Evolutionary conservation across 2,797 vertebrate species (phyloP), one percentile per base, ranked within the genome.

Genomic region (Perodicticus potto): DNA sequence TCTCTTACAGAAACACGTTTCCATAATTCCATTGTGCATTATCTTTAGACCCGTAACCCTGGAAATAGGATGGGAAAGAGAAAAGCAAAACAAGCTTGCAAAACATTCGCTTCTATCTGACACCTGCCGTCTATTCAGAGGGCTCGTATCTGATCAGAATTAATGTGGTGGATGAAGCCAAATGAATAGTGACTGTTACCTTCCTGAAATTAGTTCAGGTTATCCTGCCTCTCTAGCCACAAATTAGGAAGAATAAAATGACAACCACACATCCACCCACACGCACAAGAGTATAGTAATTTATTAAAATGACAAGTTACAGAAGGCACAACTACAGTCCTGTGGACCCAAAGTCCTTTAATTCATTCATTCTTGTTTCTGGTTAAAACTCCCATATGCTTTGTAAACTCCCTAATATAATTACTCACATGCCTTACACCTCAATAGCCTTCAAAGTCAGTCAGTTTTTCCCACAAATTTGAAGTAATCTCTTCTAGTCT

Each of bases 61-160:
- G 83, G 80, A 97, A 98, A 88, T 85, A 93, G 43, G 72, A 82
- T 0, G 17, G 80, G 72, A 89, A 96, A 86, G 65, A 96, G 94
- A 93, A 98, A 95, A 98, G 96, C 90, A 96, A 98, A 96, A 94
- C 96, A 97, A 94, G 96, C 94, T 94, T 81, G 86, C 45, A 83
- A 96, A 97, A 95, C 89, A 65, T 61, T 92, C 87, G 6, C 95
- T 96, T 96, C 97, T 91, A 73, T 96, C 97, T 96, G 94, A 97
- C 95, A 97, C 96, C 97, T 96, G 97, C 97, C 93, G 83, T 94
- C 95, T 97, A 82, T 94, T 93, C 95, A 96, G 92, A 89, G 74
- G 73, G 84, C 63, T 55, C 0, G 0, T 84, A 97, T 97, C 97
- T 97, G 97, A 98, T 96, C 96, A 92, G 97, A 98, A 98, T 97